phyloP scores from a whole-genome alignment of 2,888 invertebrate genomes.

The Aphidoletes aphidimyza region DNA sequence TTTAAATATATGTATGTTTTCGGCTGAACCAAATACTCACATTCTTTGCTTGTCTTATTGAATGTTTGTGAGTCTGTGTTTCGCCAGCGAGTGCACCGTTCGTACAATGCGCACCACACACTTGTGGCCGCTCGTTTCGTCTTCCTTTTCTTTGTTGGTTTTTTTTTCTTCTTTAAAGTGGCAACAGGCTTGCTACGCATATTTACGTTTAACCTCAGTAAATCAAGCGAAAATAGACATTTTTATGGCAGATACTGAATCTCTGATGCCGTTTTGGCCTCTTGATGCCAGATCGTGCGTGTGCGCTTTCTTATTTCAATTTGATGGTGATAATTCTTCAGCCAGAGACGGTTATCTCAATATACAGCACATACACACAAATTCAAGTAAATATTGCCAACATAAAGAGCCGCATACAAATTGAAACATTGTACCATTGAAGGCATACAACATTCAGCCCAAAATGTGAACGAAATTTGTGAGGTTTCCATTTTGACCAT shows the following conservation, averaged over 20 bases:
- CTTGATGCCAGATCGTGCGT: neutral
- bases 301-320: neutral
- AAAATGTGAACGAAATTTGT: neutral
- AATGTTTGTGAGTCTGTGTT: too few relatives aligned
- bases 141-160: neutral
- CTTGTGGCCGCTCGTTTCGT: neutral
- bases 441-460: neutral
- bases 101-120: neutral
- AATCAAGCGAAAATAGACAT: constrained; percentile 26
- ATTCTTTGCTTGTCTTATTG: neutral
- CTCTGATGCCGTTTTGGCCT: neutral
- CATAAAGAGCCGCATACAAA: neutral
- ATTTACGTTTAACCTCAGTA: constrained; percentile 8
- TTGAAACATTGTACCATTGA: neutral
- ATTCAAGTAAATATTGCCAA: too few relatives aligned
- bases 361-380: too few relatives aligned
- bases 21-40: neutral
- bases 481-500: neutral
- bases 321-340: constrained; percentile 26
- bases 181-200: too few relatives aligned
- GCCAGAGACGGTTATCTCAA: too few relatives aligned
- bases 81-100: too few relatives aligned
- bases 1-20: constrained; percentile 28
- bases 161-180: too few relatives aligned
- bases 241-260: neutral